Evolutionary conservation across 1,140 invertebrate genomes (phyloP).

Genomic region (Drosophila mayri): DNA sequence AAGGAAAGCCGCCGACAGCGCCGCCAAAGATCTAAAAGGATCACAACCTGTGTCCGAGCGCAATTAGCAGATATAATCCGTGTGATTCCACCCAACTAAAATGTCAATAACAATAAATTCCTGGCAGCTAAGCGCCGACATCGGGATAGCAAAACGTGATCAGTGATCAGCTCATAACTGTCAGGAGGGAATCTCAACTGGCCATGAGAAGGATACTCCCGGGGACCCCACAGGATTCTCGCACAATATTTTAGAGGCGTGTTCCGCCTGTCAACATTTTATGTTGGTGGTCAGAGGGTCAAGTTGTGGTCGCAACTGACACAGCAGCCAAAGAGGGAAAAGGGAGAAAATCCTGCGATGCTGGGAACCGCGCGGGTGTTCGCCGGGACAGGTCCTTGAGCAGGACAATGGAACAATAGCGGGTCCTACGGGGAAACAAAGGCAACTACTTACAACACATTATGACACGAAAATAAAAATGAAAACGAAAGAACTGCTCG

Average conservation of each 20-base stretch:
- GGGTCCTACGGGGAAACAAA: constrained; percentile 68
- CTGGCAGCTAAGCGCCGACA: constrained; percentile 48
- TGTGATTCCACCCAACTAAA: constrained; percentile 77
- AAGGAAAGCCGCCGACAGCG: constrained; percentile 41
- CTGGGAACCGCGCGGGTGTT: constrained; percentile 76
- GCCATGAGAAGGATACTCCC: constrained; percentile 16
- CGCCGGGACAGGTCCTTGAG: constrained; percentile 71
- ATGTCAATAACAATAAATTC: constrained; percentile 83
- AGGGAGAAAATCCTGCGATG: constrained; percentile 21
- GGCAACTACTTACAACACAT: constrained; percentile 81
- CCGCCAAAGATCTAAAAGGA: constrained; percentile 36
- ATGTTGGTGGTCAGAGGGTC: constrained; percentile 82
- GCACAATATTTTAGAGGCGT: constrained; percentile 83
- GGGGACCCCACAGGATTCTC: constrained; percentile 70
- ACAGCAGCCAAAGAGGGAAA: constrained; percentile 41
- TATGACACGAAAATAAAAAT: constrained; percentile 70
- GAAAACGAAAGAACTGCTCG: constrained; percentile 40
- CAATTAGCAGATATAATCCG: constrained; percentile 81
- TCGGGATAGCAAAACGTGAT: constrained; percentile 57
- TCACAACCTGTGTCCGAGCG: constrained; percentile 7
- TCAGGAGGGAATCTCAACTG: constrained; percentile 67
- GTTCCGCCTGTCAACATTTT: constrained; percentile 83
- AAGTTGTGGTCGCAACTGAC: constrained; percentile 71
- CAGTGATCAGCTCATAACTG: constrained; percentile 79
- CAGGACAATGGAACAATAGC: constrained; percentile 63